A percentile compares a stretch with the other conserved stretches of the same genome.
Conservation (phyloP, 2,888 invertebrate species). For the Prosapia bicincta region DNA sequence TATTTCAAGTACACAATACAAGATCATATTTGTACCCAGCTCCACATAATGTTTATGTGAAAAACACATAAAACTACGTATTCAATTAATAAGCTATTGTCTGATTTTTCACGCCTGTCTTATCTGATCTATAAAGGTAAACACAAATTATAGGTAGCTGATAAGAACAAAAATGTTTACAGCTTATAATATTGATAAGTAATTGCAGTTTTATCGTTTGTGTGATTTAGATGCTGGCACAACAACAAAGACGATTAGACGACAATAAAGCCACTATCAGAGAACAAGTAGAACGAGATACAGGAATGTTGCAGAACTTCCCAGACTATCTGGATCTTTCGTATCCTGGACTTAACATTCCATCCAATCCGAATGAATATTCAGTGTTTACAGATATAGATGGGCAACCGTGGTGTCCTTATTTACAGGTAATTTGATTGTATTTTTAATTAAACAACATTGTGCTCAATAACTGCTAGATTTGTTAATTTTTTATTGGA, state of each 20-base stretch:
- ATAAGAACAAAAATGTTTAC: neutral
- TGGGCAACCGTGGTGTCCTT: conserved; percentile 16
- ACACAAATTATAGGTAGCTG: neutral
- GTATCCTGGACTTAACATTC: conserved; percentile 10
- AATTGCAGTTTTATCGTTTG: neutral
- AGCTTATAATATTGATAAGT: neutral
- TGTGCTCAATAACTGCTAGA: too few relatives aligned
- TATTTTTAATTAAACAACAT: too few relatives aligned
- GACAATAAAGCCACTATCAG: conserved; percentile 7
- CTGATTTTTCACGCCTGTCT: neutral
- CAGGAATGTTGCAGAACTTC: conserved; percentile 24
- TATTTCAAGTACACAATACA: too few relatives aligned
- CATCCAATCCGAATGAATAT: conserved; percentile 4
- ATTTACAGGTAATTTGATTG: conserved; percentile 14
- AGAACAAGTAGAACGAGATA: conserved; percentile 12
- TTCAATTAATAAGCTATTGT: neutral
- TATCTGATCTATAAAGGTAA: neutral
- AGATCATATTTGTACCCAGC: too few relatives aligned
- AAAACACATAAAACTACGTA: neutral
- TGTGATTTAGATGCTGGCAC: conserved; percentile 19
- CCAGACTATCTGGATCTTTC: conserved; percentile 22
- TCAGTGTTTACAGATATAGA: conserved; percentile 1
- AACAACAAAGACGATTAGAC: conserved; percentile 15
- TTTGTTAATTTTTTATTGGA: too few relatives aligned
- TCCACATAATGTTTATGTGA: too few relatives aligned